Percentiles rank a stretch among this genome's conserved stretches.
Evolutionary conservation across 2,797 vertebrate species (phyloP).

Genomic region (Acanthopagrus latus): DNA sequence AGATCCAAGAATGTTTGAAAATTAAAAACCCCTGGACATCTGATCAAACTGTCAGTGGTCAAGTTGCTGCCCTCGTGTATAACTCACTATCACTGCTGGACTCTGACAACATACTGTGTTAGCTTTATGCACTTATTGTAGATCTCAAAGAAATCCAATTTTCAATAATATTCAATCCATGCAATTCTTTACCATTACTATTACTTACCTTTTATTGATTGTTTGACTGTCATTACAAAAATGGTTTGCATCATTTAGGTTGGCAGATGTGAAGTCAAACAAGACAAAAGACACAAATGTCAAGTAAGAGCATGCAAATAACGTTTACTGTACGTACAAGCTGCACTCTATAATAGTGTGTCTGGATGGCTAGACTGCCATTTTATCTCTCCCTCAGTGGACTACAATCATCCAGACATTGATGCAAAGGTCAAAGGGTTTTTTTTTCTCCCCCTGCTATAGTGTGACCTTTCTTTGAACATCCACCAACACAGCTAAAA

Average conservation of each 20-base stretch:
- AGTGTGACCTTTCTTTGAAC: conserved; percentile 81
- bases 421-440: conserved; percentile 70
- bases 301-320: background rate
- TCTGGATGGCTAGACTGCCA: conserved; percentile 4
- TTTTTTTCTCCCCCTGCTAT: conserved; percentile 16
- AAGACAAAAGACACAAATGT: background rate
- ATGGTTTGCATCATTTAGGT: background rate
- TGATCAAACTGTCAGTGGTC: too few relatives aligned
- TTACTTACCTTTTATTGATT: too few relatives aligned
- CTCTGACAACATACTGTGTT: too few relatives aligned
- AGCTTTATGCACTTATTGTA: too few relatives aligned
- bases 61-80: background rate
- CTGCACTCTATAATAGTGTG: background rate
- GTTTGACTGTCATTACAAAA: too few relatives aligned
- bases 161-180: too few relatives aligned
- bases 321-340: background rate
- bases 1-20: background rate
- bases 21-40: background rate
- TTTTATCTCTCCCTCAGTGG: conserved; percentile 44
- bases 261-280: background rate
- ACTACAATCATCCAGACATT: conserved; percentile 49
- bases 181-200: too few relatives aligned
- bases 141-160: too few relatives aligned
- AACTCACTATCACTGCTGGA: too few relatives aligned
- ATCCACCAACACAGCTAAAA: conserved; percentile 49